These are phyloP conservation scores for Varanus salvator DNA, from an alignment of 2,113 vertebrate genomes.

Conservation along the genomic window DNA sequence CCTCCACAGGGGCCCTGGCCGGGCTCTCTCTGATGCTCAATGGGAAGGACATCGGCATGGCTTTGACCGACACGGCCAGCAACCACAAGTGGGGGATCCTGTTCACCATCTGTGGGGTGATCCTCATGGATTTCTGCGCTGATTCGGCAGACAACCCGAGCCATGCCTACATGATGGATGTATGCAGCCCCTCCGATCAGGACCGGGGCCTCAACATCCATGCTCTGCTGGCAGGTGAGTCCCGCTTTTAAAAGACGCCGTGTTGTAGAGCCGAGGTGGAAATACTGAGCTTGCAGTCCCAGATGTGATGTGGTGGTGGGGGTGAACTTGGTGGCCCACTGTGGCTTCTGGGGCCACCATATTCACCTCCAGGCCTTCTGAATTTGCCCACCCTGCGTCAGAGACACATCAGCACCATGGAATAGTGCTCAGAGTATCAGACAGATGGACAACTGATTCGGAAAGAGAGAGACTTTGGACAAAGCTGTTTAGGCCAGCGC, in stretches of 20 bases:
- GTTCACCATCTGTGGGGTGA: slow-evolving; percentile 92
- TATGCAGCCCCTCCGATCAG: slow-evolving; percentile 93
- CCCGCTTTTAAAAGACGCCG: background rate
- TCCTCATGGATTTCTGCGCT: slow-evolving; percentile 97
- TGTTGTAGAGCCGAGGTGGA: no score
- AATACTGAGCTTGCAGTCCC: no score
- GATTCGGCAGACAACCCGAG: slow-evolving; percentile 97
- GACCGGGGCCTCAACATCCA: slow-evolving; percentile 96
- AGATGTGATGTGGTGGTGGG: no score
- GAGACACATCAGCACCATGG: no score
- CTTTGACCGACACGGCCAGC: slow-evolving; percentile 84
- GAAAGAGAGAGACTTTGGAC: background rate
- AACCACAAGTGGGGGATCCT: slow-evolving; percentile 94
- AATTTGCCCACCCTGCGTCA: no score
- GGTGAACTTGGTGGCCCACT: no score
- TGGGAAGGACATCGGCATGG: slow-evolving; percentile 89
- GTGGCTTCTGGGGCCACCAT: no score
- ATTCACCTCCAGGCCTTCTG: no score
- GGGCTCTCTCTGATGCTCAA: slow-evolving; percentile 93
- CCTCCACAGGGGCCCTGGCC: slow-evolving; percentile 84
- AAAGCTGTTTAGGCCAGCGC: background rate
- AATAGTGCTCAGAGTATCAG: no score
- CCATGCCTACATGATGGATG: slow-evolving; percentile 99
- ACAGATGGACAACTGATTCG: background rate
- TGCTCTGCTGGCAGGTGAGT: slow-evolving; percentile 90